phyloP scores from a whole-genome alignment of 1,140 invertebrate genomes.

The Hestina assimilis region DNA sequence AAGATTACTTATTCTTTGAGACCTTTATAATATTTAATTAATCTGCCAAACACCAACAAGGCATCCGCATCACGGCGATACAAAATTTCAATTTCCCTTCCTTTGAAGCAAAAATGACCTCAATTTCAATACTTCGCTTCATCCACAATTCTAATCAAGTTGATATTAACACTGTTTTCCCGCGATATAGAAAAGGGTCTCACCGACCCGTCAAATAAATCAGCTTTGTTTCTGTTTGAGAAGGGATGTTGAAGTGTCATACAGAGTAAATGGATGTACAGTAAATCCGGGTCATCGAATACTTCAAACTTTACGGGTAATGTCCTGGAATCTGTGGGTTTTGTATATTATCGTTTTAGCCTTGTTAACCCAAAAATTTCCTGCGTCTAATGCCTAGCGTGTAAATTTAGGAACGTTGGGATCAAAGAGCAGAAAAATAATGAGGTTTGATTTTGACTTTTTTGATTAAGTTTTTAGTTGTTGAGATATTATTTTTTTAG shows the following conservation, averaged over 20 bases:
- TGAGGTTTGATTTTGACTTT: too few relatives aligned
- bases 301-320: slow-evolving; percentile 55
- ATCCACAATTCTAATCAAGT: slow-evolving; percentile 28
- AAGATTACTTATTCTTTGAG: background rate
- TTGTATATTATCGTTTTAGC: background rate
- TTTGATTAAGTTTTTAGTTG: too few relatives aligned
- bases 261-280: slow-evolving; percentile 51
- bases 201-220: slow-evolving; percentile 45
- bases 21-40: slow-evolving; percentile 5
- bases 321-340: slow-evolving; percentile 35
- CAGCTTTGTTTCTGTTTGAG: slow-evolving; percentile 62
- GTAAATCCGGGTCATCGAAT: slow-evolving; percentile 58
- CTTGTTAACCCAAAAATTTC: background rate
- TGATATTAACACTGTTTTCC: slow-evolving; percentile 14
- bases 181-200: slow-evolving; percentile 25
- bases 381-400: background rate
- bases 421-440: too few relatives aligned
- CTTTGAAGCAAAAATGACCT: slow-evolving; percentile 7
- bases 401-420: background rate
- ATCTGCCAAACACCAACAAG: slow-evolving; percentile 5
- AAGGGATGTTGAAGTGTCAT: slow-evolving; percentile 62
- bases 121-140: slow-evolving; percentile 27
- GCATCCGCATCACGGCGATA: background rate
- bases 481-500: too few relatives aligned
- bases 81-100: slow-evolving; percentile 27